A percentile compares a stretch with the other conserved stretches of the same genome.
These are phyloP conservation scores for human DNA, from an alignment of 2,113 vertebrate species.

Conservation along the genomic window GRCh38 chr1:87881501-87882000, in stretches of 20 bases:
- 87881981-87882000: not conserved
- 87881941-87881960: not conserved
- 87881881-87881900: not conserved
- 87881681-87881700: not conserved
- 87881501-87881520: not conserved
- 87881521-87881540: not conserved
- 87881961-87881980: not conserved
- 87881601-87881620: not conserved
- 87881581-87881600: not conserved
- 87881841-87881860: not conserved
- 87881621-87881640: not conserved
- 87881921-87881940: not conserved
- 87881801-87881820: not conserved
- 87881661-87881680: not conserved
- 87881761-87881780: not conserved
- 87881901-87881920: not conserved
- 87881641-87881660: not conserved
- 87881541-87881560: not conserved
- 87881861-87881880: not conserved
- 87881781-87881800: not conserved
- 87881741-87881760: not conserved
- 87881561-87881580: not conserved
- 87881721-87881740: not conserved
- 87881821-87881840: not conserved
- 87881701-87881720: not conserved